Evolutionary conservation across 2,888 invertebrate species (phyloP).

Genomic region (Perithous albicinctus): DNA sequence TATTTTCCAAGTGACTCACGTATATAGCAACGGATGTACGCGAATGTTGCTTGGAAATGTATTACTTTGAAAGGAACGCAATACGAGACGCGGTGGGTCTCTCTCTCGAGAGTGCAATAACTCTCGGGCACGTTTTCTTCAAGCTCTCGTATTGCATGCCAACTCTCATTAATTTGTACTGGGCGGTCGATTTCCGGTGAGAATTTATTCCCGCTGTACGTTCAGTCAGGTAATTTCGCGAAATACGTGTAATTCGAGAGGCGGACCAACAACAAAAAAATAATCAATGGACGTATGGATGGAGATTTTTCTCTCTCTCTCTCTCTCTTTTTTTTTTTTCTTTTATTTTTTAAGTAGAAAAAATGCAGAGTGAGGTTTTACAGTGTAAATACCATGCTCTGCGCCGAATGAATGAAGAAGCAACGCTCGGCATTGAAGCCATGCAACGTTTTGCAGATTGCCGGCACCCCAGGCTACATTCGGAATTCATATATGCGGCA

Average conservation of each 20-base stretch:
- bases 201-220: constrained; percentile 6
- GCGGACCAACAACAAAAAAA: no score
- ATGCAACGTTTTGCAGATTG: constrained; percentile 47
- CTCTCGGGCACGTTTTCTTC: constrained; percentile 5
- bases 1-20: constrained; percentile 30
- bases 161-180: constrained; percentile 18
- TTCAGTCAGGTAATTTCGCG: constrained; percentile 15
- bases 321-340: background rate
- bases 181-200: constrained; percentile 10
- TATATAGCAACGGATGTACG: background rate
- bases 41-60: constrained; percentile 1
- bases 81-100: background rate
- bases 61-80: constrained; percentile 9
- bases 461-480: constrained; percentile 20
- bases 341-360: background rate
- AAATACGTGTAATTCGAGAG: constrained; percentile 21
- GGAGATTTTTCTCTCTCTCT: no score
- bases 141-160: constrained; percentile 14
- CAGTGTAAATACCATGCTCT: constrained; percentile 22
- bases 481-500: no score
- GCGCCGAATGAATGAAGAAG: constrained; percentile 34
- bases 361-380: constrained; percentile 1
- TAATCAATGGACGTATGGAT: background rate
- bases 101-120: constrained; percentile 32
- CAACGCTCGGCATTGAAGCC: constrained; percentile 18